phyloP scores from a whole-genome alignment of 2,888 invertebrate genomes.

The Stenotaenia linearis region DNA sequence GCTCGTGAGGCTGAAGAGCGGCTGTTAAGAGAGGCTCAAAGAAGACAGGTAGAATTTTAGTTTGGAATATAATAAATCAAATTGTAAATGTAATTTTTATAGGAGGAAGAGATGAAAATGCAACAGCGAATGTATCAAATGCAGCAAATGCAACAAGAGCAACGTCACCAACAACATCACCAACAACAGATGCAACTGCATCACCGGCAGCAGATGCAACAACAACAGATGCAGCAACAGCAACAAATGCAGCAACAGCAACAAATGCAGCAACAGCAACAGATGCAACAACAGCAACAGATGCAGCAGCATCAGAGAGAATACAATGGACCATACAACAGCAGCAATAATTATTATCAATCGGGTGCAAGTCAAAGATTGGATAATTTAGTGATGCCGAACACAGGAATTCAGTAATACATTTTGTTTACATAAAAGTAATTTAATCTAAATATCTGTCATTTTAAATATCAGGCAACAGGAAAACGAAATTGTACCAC shows the following conservation, averaged over 20 bases:
- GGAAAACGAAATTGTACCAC: not conserved
- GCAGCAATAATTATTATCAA: not conserved
- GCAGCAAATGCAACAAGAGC: constrained; percentile 27
- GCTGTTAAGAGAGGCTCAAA: constrained; percentile 48
- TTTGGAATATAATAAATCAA: not conserved
- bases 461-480: not conserved
- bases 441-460: not conserved
- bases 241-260: constrained; percentile 40
- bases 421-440: not conserved
- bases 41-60: constrained; percentile 43
- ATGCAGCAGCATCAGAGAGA: constrained; percentile 32
- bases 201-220: constrained; percentile 40
- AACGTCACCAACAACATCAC: constrained; percentile 40
- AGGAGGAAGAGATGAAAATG: constrained; percentile 41
- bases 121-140: constrained; percentile 40
- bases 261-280: constrained; percentile 39
- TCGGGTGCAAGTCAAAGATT: constrained; percentile 33
- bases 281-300: constrained; percentile 34
- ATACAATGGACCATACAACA: not conserved
- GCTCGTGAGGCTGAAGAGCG: constrained; percentile 49
- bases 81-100: not conserved
- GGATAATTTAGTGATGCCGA: constrained; percentile 31
- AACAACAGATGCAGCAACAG: constrained; percentile 34
- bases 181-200: constrained; percentile 33
- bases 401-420: not conserved